Evolutionary conservation across 2,113 vertebrate species (phyloP).

Genomic region (Gila orcuttii): DNA sequence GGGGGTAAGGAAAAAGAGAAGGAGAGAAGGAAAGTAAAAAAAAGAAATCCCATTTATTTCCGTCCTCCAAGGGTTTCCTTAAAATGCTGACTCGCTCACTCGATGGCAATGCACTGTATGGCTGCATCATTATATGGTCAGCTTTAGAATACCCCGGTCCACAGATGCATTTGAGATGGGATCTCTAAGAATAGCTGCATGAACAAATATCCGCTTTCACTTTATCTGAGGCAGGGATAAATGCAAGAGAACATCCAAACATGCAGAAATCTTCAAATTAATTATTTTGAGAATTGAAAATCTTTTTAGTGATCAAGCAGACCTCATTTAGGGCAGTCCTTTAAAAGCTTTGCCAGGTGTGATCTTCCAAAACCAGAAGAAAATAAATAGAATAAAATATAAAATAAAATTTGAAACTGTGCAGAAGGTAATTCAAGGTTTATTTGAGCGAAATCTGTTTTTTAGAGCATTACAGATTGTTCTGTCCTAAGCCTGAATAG

Average conservation of each 20-base stretch:
- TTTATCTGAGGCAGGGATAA: neutral
- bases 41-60: conserved; percentile 63
- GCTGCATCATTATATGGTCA: conserved; percentile 63
- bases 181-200: conserved; percentile 38
- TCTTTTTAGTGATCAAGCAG: neutral
- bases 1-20: conserved; percentile 37
- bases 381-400: neutral
- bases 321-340: neutral
- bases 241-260: neutral
- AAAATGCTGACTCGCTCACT: conserved; percentile 71
- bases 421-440: neutral
- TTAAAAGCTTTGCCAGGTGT: neutral
- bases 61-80: conserved; percentile 66
- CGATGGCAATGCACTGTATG: conserved; percentile 46
- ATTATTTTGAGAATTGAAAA: neutral
- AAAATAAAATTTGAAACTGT: neutral
- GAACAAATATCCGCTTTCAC: conserved; percentile 9
- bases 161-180: conserved; percentile 36
- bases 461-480: conserved; percentile 16
- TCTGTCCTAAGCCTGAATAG: conserved; percentile 44
- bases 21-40: conserved; percentile 31
- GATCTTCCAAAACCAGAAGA: neutral
- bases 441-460: conserved; percentile 1
- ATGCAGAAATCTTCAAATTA: neutral
- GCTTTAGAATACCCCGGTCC: conserved; percentile 52